phyloP scores from a whole-genome alignment of 2,113 vertebrate species.

The Prinia subflava region DNA sequence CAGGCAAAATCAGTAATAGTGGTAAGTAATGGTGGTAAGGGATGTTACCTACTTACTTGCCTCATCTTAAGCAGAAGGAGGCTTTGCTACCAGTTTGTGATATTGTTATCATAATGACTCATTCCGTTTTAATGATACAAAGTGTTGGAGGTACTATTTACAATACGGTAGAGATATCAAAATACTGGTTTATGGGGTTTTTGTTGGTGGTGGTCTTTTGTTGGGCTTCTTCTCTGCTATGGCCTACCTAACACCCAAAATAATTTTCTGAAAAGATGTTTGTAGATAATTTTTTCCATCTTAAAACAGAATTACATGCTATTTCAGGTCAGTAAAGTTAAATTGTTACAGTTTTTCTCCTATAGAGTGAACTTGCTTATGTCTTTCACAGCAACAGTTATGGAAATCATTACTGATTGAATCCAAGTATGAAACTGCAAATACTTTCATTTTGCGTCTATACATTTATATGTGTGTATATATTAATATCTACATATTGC shows the following conservation, averaged over 20 bases:
- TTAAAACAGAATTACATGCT: background rate
- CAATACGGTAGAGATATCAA: background rate
- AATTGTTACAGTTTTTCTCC: background rate
- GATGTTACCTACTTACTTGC: background rate
- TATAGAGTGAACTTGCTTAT: background rate
- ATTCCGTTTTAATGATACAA: background rate
- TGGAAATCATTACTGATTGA: background rate
- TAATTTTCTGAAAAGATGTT: background rate
- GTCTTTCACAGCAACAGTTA: background rate
- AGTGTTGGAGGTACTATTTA: background rate
- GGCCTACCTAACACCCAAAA: background rate
- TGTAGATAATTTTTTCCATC: background rate
- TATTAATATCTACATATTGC: background rate
- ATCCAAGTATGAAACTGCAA: background rate
- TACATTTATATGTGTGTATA: background rate
- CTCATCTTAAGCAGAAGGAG: background rate
- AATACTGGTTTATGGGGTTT: background rate
- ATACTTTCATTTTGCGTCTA: background rate
- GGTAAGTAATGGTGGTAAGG: conserved; percentile 90
- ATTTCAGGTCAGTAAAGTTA: background rate
- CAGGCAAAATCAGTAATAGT: conserved; percentile 96
- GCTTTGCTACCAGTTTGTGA: background rate
- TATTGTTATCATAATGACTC: background rate
- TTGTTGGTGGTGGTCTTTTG: background rate
- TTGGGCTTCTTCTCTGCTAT: fast-evolving